Conservation (phyloP, 2,797 vertebrate genomes). For the Neoniphon sammara region DNA sequence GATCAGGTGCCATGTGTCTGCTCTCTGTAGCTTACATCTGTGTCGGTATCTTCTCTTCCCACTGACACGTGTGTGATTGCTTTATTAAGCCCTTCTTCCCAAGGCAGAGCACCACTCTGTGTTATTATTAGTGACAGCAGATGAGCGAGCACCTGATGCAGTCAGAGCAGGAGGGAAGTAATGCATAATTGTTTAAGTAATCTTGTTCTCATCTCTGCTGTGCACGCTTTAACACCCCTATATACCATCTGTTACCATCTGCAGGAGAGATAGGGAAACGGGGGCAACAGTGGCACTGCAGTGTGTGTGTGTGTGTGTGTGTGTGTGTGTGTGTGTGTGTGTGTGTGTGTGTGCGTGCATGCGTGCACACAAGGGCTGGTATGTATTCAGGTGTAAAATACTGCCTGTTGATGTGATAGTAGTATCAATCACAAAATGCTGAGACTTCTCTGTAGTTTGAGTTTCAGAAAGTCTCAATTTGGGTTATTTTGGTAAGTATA, state of each 20-base stretch:
- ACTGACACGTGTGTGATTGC: conserved; percentile 19
- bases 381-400: conserved; percentile 46
- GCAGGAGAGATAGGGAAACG: conserved; percentile 56
- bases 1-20: conserved; percentile 37
- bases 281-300: conserved; percentile 57
- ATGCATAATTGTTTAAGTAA: conserved; percentile 54
- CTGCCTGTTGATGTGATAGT: too few relatives aligned
- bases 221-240: conserved; percentile 37
- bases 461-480: too few relatives aligned
- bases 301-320: conserved; percentile 1
- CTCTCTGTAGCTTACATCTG: conserved; percentile 31
- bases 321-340: too few relatives aligned
- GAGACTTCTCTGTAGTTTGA: too few relatives aligned
- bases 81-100: conserved; percentile 25
- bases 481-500: conserved; percentile 43
- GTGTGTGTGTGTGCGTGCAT: too few relatives aligned
- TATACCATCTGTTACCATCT: conserved; percentile 68
- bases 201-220: conserved; percentile 68
- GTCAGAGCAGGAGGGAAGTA: conserved; percentile 51
- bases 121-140: conserved; percentile 63
- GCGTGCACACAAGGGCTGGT: neutral
- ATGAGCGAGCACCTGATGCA: conserved; percentile 67
- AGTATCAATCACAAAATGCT: too few relatives aligned
- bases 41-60: conserved; percentile 8
- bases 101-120: neutral